Evolutionary conservation across 2,797 vertebrate genomes (phyloP).

Genomic region (Platyrinchus mystaceus): DNA sequence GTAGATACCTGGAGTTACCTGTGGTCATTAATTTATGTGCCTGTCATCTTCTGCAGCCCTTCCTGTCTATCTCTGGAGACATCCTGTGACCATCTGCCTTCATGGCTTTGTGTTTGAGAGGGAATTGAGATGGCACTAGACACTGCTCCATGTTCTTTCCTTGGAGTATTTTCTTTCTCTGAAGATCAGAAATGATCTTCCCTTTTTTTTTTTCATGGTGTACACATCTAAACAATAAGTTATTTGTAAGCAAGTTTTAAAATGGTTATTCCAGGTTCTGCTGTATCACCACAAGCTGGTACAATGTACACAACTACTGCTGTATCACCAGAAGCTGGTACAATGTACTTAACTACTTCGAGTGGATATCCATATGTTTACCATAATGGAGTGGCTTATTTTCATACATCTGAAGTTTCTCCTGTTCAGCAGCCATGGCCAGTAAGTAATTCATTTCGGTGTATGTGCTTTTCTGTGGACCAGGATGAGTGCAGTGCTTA

Average conservation of each 20-base stretch:
- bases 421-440: conserved; percentile 76
- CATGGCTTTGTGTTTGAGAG: background rate
- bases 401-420: conserved; percentile 76
- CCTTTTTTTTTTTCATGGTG: background rate
- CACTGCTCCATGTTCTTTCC: background rate
- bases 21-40: background rate
- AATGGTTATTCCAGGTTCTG: conserved; percentile 62
- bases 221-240: background rate
- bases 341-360: conserved; percentile 81
- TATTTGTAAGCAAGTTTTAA: background rate
- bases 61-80: background rate
- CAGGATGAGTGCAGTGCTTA: background rate
- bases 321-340: conserved; percentile 59
- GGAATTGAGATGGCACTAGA: background rate
- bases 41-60: background rate
- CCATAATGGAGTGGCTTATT: conserved; percentile 87
- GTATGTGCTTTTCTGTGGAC: background rate
- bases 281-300: conserved; percentile 71
- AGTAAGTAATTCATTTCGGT: conserved; percentile 70
- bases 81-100: background rate
- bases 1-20: background rate
- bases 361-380: conserved; percentile 85
- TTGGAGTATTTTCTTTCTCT: background rate
- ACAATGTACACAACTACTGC: conserved; percentile 78
- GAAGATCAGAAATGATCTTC: background rate